phyloP scores from a whole-genome alignment of 2,888 invertebrate genomes.

The Ornithoptera alexandrae region DNA sequence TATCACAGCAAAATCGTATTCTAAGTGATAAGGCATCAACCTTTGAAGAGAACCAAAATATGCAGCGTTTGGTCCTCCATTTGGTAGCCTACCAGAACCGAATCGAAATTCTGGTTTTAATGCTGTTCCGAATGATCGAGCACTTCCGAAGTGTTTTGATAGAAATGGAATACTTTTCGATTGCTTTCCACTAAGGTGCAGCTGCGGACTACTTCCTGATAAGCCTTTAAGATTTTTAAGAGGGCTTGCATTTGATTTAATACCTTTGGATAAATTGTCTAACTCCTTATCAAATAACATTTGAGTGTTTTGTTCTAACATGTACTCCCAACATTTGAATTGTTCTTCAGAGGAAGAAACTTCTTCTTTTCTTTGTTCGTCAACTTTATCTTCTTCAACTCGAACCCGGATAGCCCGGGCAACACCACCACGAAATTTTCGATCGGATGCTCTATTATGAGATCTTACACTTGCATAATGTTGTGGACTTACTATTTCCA shows the following conservation, averaged over 20 bases:
- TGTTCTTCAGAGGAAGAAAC: conserved; percentile 87
- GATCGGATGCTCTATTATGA: conserved; percentile 63
- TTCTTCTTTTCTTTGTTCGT: conserved; percentile 64
- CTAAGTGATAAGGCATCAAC: conserved; percentile 89
- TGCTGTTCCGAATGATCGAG: conserved; percentile 86
- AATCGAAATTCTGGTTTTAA: conserved; percentile 81
- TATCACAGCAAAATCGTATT: conserved; percentile 91
- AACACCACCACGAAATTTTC: conserved; percentile 80
- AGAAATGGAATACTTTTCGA: conserved; percentile 77
- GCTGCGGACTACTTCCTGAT: conserved; percentile 85
- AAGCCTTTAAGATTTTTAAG: conserved; percentile 81
- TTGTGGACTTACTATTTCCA: conserved; percentile 65
- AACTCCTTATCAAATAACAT: conserved; percentile 92
- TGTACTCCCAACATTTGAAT: conserved; percentile 95
- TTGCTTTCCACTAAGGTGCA: conserved; percentile 72
- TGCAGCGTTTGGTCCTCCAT: conserved; percentile 91
- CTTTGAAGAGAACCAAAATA: conserved; percentile 92
- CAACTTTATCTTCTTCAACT: conserved; percentile 82
- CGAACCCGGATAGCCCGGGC: conserved; percentile 82
- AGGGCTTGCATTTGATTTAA: conserved; percentile 75
- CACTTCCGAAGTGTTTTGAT: conserved; percentile 89
- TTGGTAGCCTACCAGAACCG: conserved; percentile 80
- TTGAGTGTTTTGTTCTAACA: conserved; percentile 94
- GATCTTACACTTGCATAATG: conserved; percentile 76
- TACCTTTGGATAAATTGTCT: conserved; percentile 86